Percentiles rank a stretch among this genome's conserved stretches.
Conservation (phyloP, 2,888 invertebrate species). For the Brachycybe producta region DNA sequence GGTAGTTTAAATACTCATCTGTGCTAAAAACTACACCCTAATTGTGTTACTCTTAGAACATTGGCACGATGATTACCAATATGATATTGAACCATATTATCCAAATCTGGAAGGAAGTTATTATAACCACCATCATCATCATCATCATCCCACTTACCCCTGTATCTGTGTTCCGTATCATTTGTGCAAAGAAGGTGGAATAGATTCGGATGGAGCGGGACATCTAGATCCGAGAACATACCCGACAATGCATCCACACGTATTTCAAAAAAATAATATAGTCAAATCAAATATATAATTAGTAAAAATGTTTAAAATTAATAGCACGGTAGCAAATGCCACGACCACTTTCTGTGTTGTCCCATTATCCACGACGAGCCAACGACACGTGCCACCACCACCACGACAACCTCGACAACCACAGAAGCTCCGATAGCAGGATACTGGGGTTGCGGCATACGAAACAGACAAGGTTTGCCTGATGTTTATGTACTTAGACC, state of each 20-base stretch:
- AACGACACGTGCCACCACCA: constrained; percentile 10
- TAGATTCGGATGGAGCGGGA: constrained; percentile 54
- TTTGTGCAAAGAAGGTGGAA: constrained; percentile 47
- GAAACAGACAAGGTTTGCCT: constrained; percentile 53
- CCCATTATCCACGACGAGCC: background rate
- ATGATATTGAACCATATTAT: constrained; percentile 3
- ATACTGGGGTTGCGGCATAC: constrained; percentile 47
- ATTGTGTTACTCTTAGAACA: too few relatives aligned
- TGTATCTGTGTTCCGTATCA: constrained; percentile 69
- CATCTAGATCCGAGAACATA: constrained; percentile 56
- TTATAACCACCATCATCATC: background rate
- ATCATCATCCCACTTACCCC: background rate
- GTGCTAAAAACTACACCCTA: too few relatives aligned
- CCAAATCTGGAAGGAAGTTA: too few relatives aligned
- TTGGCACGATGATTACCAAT: background rate
- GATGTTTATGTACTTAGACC: constrained; percentile 55
- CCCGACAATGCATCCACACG: constrained; percentile 10
- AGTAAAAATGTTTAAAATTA: background rate
- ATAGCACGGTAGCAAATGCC: constrained; percentile 10
- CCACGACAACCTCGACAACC: constrained; percentile 15
- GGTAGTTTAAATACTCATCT: too few relatives aligned
- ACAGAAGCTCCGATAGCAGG: constrained; percentile 15
- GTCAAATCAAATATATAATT: background rate
- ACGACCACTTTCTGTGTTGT: constrained; percentile 13
- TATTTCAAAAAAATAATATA: background rate